Base-by-base conservation (phyloP, 2,797 vertebrate genomes). In the Bufotes viridis region DNA sequence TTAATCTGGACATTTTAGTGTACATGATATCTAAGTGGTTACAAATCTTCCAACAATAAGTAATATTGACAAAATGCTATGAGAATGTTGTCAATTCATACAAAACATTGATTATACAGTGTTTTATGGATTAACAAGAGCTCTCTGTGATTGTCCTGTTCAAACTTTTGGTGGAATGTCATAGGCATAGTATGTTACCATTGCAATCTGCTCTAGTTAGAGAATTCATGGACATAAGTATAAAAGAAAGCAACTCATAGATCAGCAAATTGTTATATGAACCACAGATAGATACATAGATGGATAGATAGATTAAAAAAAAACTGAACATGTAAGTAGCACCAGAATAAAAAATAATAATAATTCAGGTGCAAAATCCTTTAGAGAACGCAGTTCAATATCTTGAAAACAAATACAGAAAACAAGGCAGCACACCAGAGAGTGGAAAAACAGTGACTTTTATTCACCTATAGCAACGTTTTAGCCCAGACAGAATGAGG, bases 11-110 rank as follows among this genome's bases (percentile, higher is more conserved):
- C 85, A 89, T 79, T 17, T 87, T 86, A 87, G 88, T 87, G 88
- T 89, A 89, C 88, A 89, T 87, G 88, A 87, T 89, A 89, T 87
- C 88, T 89, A 89, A 89, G 88, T 89, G 88, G 88, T 89, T 89
- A 89, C 88, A 89, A 86, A 89, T 89, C 88, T 87, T 89, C 85
- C 81, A 89, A 87, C 88, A 87, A 87, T 89, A 89, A 89, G 88
- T 89, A 89, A 84, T 89, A 89, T 89, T 89, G 88, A 89, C 88
- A 89, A 89, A 89, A 82, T 89, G 88, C 85, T 87, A 87, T 89
- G 88, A 81, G 85, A 87, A 89, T 72, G 74, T 55, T 89, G 88
- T 89, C 85, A 89, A 89, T 89, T 89, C 88, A 87, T 87, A 89
- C 87, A 80, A 87, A 89, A 87, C 49, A 89, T 89, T 89, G 88